phyloP scores from a whole-genome alignment of 2,113 vertebrate species.

The Micronycteris hirsuta region DNA sequence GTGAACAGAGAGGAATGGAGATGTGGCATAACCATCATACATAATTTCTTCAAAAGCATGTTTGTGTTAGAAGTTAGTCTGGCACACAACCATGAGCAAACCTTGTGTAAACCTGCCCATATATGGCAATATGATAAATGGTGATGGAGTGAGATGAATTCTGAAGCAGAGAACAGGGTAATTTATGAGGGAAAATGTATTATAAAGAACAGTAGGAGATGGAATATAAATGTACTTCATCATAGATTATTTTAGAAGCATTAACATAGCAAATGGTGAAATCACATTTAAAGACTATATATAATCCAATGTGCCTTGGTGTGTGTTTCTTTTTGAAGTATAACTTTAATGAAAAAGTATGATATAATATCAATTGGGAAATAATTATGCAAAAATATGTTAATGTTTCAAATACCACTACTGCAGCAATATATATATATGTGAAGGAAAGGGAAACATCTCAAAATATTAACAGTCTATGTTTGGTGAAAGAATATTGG shows the following conservation, averaged over 20 bases:
- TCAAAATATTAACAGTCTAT: neutral
- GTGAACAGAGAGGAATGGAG: neutral
- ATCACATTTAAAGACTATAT: slow-evolving; percentile 40
- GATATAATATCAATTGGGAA: neutral
- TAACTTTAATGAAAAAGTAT: slow-evolving; percentile 41
- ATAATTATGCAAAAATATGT: neutral
- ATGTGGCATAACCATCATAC: neutral
- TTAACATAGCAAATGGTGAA: slow-evolving; percentile 45
- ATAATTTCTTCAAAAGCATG: neutral
- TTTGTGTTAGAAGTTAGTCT: slow-evolving; percentile 37
- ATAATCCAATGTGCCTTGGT: neutral
- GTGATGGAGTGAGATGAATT: neutral
- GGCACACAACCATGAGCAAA: slow-evolving; percentile 27
- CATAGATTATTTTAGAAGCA: slow-evolving; percentile 50
- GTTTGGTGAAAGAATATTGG: neutral
- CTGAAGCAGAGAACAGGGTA: neutral
- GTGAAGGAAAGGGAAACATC: neutral
- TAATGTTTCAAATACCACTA: neutral
- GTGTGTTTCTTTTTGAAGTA: slow-evolving; percentile 17
- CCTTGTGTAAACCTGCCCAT: neutral
- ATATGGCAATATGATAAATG: neutral
- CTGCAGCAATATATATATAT: neutral
- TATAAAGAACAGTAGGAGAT: slow-evolving; percentile 42
- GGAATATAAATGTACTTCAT: slow-evolving; percentile 45
- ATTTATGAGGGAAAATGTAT: slow-evolving; percentile 23